These are phyloP conservation scores for Halcyon badia DNA, from an alignment of 2,797 vertebrate genomes.

Conservation along the genomic window DNA sequence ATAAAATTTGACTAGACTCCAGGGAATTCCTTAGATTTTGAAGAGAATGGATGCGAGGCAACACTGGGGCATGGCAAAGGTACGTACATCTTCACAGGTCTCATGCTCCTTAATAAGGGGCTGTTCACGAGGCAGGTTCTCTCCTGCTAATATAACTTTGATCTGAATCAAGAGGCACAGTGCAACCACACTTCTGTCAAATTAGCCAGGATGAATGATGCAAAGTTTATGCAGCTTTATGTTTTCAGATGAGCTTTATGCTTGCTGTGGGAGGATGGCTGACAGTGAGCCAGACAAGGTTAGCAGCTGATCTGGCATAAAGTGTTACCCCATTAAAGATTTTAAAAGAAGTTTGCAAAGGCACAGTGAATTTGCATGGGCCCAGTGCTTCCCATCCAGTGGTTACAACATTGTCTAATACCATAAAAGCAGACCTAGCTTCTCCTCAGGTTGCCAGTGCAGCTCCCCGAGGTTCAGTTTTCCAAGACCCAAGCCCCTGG, in stretches of 20 bases:
- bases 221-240: constrained; percentile 55
- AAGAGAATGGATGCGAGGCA: background rate
- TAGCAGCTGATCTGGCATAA: constrained; percentile 35
- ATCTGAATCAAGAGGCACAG: background rate
- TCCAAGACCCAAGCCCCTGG: background rate
- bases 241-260: constrained; percentile 57
- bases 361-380: background rate
- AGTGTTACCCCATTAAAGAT: background rate
- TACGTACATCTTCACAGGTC: background rate
- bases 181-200: constrained; percentile 30
- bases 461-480: background rate
- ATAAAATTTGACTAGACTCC: background rate
- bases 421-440: background rate
- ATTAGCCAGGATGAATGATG: constrained; percentile 48
- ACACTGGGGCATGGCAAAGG: background rate
- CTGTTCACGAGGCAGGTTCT: background rate
- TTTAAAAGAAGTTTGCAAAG: background rate
- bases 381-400: background rate
- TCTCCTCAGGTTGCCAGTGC: background rate
- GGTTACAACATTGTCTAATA: background rate
- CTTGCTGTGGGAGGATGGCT: constrained; percentile 45
- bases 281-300: constrained; percentile 55
- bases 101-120: background rate
- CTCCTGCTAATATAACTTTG: background rate
- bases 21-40: background rate